Base-by-base conservation (phyloP, 2,113 vertebrate genomes). In the Theropithecus gelada region DNA sequence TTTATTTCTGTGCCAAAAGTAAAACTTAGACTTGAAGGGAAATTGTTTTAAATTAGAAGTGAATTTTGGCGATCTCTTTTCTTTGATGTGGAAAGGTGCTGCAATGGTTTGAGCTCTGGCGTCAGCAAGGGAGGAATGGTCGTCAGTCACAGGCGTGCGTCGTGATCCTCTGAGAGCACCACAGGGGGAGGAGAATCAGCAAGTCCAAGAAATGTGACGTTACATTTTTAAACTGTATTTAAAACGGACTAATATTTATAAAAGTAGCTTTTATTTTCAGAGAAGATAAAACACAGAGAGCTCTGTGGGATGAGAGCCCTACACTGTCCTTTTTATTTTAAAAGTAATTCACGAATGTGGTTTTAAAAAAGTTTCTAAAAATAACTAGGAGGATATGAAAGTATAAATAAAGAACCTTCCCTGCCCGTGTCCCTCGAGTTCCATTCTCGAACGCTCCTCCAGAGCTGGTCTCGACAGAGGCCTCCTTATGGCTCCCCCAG, bases 141-240 rank as follows among this genome's bases (percentile, higher is more conserved):
- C 1, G 43, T n/a, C 30, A 35, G 38, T 30, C 13, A 8, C 17
- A 22, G 2, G 18, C 30, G 6, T 25, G 27, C 8, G 0, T 12
- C 45, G 20, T 68, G 61, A 8, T 68, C 20, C 43, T n/a, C 27
- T 13, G 27, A 4, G 6, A 25, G 57, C 9, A 1, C 20, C 6
- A 1, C 4, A 10, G 22, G 50, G 35, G 50, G 3, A 12, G 45
- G n/a, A 27, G 10, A 30, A 13, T 17, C 61, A 52, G 16, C 3
- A 10, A 23, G 30, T 61, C 30, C 35, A 25, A 59, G 72, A 35
- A n/a, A 59, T 55, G 5, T 3, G 17, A 13, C 13, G 35, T 45
- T 48, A 45, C 40, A 3, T 66, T 22, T 68, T 68, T 23, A 32
- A 70, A 52, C 23, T 38, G 1, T 8, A 6, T 52, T 38, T 50